These are phyloP conservation scores for Nasonia longicornis DNA, from an alignment of 1,140 invertebrate genomes.

Conservation along the genomic window DNA sequence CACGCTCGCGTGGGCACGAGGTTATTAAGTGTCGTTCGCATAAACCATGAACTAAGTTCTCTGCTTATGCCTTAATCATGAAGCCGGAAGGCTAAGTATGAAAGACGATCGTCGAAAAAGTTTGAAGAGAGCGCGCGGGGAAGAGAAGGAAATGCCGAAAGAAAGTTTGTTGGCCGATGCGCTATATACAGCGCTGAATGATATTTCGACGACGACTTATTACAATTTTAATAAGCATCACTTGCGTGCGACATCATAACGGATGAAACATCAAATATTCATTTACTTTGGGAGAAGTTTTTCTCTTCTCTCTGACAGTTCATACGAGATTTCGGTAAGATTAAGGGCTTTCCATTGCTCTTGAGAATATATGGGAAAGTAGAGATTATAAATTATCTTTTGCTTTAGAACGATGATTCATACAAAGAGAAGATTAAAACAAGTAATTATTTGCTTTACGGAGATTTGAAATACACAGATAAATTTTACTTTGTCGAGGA, in stretches of 20 bases:
- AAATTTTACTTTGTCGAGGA: no score
- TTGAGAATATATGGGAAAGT: neutral
- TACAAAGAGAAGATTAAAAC: no score
- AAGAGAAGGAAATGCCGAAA: neutral
- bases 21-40: constrained; percentile 36
- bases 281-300: neutral
- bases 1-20: neutral
- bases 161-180: neutral
- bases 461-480: no score
- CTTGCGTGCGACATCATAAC: neutral
- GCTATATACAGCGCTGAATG: no score
- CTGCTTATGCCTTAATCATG: constrained; percentile 40
- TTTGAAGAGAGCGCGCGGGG: neutral
- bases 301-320: neutral
- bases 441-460: no score
- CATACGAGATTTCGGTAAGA: neutral
- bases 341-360: neutral
- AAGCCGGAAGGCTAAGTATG: constrained; percentile 24
- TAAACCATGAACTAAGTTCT: constrained; percentile 31
- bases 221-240: constrained; percentile 31
- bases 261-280: constrained; percentile 16
- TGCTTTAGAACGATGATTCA: no score
- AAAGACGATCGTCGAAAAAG: constrained; percentile 35
- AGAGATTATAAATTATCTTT: neutral
- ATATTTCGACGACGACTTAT: constrained; percentile 24